Conservation (phyloP, 2,888 invertebrate species). For the Drosophila nr. perissopoda region DNA sequence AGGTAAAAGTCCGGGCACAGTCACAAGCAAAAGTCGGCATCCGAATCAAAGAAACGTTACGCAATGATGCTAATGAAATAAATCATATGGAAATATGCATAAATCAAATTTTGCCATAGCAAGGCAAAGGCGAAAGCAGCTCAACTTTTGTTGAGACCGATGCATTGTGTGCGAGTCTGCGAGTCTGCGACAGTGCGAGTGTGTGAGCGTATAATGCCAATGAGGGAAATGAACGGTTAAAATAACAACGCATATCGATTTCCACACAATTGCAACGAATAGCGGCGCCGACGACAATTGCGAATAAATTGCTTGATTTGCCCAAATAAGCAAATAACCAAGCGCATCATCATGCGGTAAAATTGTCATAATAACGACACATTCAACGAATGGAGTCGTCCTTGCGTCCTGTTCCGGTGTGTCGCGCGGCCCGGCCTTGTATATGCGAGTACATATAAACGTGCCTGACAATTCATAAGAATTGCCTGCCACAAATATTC, state of each 20-base stretch:
- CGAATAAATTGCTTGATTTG: constrained; percentile 80
- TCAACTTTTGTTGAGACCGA: constrained; percentile 26
- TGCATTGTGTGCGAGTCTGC: constrained; percentile 33
- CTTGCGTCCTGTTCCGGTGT: constrained; percentile 71
- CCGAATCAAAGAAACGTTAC: constrained; percentile 29
- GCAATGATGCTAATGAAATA: constrained; percentile 77
- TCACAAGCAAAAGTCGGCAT: constrained; percentile 2
- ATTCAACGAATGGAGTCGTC: constrained; percentile 71
- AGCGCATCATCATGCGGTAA: constrained; percentile 79
- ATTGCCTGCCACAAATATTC: constrained; percentile 80
- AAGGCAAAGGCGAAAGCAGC: constrained; percentile 40
- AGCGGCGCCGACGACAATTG: constrained; percentile 72
- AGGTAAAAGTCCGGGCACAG: constrained; percentile 16
- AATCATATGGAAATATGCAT: constrained; percentile 80
- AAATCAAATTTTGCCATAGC: constrained; percentile 69
- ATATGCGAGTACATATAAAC: constrained; percentile 25
- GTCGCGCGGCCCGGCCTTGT: constrained; percentile 20
- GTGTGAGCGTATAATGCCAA: constrained; percentile 47
- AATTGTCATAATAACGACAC: constrained; percentile 79
- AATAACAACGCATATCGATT: constrained; percentile 80
- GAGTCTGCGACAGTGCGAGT: constrained; percentile 9
- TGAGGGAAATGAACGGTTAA: constrained; percentile 80
- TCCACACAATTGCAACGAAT: constrained; percentile 73
- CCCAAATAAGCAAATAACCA: constrained; percentile 77
- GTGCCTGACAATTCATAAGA: constrained; percentile 80